A percentile compares a stretch with the other conserved stretches of the same genome.
phyloP scores from a whole-genome alignment of 1,140 invertebrate genomes.

The Epicauta chinensis region DNA sequence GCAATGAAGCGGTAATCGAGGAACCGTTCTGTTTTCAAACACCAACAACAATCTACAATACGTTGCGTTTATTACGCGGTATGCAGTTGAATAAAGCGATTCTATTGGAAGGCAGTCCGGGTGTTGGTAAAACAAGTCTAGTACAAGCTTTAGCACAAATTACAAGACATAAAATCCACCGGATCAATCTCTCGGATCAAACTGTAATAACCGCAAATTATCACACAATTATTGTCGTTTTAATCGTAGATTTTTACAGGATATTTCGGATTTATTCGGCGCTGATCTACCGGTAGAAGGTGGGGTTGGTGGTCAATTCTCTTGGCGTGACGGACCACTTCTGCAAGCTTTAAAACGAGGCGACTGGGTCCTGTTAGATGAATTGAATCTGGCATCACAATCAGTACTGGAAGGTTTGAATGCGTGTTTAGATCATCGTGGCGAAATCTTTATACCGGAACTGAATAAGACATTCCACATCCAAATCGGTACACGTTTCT shows the following conservation, averaged over 20 bases:
- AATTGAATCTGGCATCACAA: conserved; percentile 97
- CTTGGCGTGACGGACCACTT: conserved; percentile 94
- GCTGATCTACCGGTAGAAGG: conserved; percentile 95
- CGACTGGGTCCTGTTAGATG: conserved; percentile 97
- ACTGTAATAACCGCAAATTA: conserved; percentile 79
- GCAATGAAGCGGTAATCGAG: conserved; percentile 28
- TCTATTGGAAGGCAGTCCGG: conserved; percentile 94
- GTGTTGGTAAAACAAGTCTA: conserved; percentile 96
- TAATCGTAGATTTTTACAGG: conserved; percentile 56
- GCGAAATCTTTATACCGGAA: conserved; percentile 94
- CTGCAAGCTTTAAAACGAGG: conserved; percentile 86
- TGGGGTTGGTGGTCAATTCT: conserved; percentile 75
- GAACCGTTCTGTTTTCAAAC: conserved; percentile 68
- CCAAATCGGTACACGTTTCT: conserved; percentile 73
- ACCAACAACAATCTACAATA: conserved; percentile 78
- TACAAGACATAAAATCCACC: conserved; percentile 73
- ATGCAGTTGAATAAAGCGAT: conserved; percentile 88
- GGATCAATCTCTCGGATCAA: conserved; percentile 98
- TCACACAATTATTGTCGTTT: background rate
- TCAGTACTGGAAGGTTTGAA: conserved; percentile 97
- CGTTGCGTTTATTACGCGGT: conserved; percentile 76
- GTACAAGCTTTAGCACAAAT: conserved; percentile 85
- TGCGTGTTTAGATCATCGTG: conserved; percentile 96
- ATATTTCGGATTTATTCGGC: conserved; percentile 96
- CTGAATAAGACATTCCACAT: conserved; percentile 81